Evolutionary conservation across 2,113 vertebrate genomes (phyloP).

Genomic region (Corythoichthys intestinalis): DNA sequence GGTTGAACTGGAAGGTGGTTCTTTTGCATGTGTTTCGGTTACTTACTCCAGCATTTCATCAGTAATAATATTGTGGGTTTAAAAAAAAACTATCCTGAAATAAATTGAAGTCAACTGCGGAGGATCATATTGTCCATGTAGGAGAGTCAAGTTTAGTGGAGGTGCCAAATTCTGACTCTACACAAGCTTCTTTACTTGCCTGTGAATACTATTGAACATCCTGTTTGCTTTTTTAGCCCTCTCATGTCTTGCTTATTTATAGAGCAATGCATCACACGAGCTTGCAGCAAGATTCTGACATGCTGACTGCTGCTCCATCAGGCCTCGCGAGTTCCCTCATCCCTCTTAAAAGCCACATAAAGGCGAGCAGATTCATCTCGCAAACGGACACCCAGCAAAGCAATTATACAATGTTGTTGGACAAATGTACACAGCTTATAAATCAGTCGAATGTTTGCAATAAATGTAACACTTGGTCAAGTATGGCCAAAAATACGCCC

Average conservation of each 20-base stretch:
- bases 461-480: conserved; percentile 53
- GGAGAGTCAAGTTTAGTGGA: conserved; percentile 23
- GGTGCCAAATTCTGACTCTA: conserved; percentile 39
- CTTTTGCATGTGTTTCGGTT: too few species aligned
- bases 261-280: conserved; percentile 60
- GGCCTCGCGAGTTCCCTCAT: conserved; percentile 16
- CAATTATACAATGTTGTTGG: conserved; percentile 16
- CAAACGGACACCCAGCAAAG: conserved; percentile 18
- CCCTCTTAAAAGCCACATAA: conserved; percentile 17
- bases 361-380: conserved; percentile 18
- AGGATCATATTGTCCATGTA: conserved; percentile 41
- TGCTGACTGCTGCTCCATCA: conserved; percentile 47
- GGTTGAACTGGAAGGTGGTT: conserved; percentile 6
- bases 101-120: conserved; percentile 11
- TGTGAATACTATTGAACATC: conserved; percentile 59
- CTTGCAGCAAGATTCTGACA: conserved; percentile 43
- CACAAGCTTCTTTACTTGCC: conserved; percentile 25
- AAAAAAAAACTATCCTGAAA: conserved; percentile 2
- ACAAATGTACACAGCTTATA: conserved; percentile 15
- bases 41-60: too few species aligned
- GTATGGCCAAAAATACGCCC: conserved; percentile 38
- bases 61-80: conserved; percentile 2
- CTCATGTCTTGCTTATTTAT: conserved; percentile 67
- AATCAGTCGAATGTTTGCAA: conserved; percentile 47
- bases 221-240: conserved; percentile 59